A percentile compares a stretch with the other conserved stretches of the same genome.
These are phyloP conservation scores for Gopherus flavomarginatus DNA, from an alignment of 2,113 vertebrate species.

Conservation along the genomic window DNA sequence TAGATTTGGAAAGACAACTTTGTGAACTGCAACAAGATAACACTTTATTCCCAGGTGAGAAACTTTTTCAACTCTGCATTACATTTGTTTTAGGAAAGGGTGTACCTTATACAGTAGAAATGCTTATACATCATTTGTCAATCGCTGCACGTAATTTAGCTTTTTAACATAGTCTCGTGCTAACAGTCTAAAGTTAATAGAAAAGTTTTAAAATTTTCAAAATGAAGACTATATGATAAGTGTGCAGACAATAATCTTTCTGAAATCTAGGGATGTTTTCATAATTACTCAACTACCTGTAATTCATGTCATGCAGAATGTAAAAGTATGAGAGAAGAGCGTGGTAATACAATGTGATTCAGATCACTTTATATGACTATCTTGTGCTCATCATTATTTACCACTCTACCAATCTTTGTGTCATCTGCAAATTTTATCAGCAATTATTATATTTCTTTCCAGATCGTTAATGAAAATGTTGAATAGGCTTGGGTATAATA, in stretches of 20 bases:
- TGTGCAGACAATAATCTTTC: background rate
- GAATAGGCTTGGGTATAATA: background rate
- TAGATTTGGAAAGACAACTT: background rate
- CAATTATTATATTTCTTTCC: background rate
- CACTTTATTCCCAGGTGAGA: background rate
- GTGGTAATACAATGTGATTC: background rate
- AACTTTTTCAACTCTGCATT: background rate
- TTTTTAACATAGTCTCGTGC: constrained; percentile 27
- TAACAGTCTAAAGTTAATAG: constrained; percentile 36
- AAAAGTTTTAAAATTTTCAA: constrained; percentile 13
- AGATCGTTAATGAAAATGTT: background rate
- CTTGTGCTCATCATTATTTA: too few species aligned
- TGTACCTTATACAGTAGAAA: background rate
- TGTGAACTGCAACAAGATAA: background rate
- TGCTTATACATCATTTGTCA: constrained; percentile 25
- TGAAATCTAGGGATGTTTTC: constrained; percentile 36
- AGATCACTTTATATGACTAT: too few species aligned
- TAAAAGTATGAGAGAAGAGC: background rate
- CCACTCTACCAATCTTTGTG: too few species aligned
- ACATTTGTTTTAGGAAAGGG: background rate
- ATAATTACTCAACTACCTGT: constrained; percentile 21
- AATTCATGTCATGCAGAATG: constrained; percentile 17
- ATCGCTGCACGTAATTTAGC: background rate
- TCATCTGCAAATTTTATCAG: background rate
- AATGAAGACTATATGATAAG: constrained; percentile 1